Evolutionary conservation across 2,797 vertebrate genomes (phyloP).

Genomic region (Silurus lanzhouensis): DNA sequence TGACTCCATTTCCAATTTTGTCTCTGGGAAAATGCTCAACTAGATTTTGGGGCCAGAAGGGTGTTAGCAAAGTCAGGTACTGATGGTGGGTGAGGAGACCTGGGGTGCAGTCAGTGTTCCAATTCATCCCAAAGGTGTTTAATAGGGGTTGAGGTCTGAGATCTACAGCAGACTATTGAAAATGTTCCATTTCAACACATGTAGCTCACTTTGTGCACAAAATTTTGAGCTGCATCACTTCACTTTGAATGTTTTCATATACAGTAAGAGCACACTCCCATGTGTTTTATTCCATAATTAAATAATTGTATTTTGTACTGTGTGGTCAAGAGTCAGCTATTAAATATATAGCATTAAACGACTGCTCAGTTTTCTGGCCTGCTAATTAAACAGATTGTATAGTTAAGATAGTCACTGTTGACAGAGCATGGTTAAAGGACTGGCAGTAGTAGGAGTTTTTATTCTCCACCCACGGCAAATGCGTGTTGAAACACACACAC

Average conservation of each 20-base stretch:
- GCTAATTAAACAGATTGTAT: background rate
- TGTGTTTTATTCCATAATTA: background rate
- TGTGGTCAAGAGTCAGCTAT: background rate
- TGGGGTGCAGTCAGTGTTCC: too few species aligned
- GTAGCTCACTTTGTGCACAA: too few species aligned
- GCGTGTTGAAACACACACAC: conserved; percentile 8
- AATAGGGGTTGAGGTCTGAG: too few species aligned
- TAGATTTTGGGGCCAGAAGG: too few species aligned
- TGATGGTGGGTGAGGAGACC: too few species aligned
- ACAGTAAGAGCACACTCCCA: background rate
- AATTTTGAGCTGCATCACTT: background rate
- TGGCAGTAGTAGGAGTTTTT: conserved; percentile 5
- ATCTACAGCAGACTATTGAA: too few species aligned
- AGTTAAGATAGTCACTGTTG: background rate
- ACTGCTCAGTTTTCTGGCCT: background rate
- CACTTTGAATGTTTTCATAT: background rate
- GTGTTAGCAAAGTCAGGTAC: too few species aligned
- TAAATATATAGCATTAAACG: background rate
- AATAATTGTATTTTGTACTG: background rate
- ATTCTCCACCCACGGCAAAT: conserved; percentile 4
- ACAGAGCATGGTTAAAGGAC: background rate
- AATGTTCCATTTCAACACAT: too few species aligned
- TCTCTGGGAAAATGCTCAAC: too few species aligned
- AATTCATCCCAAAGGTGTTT: too few species aligned
- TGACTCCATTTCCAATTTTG: too few species aligned